Evolutionary conservation across 2,113 vertebrate genomes (phyloP).

Genomic region (Sardina pilchardus): DNA sequence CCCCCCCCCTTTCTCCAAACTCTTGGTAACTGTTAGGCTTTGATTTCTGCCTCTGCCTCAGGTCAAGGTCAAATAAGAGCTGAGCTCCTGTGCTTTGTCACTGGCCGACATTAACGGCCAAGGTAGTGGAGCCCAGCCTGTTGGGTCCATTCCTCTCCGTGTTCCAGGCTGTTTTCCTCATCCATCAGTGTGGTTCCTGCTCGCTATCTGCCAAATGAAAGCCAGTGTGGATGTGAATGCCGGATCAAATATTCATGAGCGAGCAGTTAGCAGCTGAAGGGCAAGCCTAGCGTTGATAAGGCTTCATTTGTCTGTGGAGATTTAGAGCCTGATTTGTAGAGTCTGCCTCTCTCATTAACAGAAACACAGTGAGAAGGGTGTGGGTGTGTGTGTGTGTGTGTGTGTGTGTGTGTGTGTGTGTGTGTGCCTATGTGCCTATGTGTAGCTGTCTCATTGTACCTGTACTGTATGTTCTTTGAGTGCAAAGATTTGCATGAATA

Average conservation of each 20-base stretch:
- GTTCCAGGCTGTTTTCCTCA: neutral
- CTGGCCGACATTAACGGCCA: neutral
- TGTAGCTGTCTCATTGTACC: neutral
- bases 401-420: neutral
- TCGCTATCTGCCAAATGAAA: neutral
- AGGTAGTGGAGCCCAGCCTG: neutral
- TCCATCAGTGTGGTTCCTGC: neutral
- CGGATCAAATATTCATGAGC: conserved; percentile 1
- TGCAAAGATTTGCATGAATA: neutral
- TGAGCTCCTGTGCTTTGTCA: neutral
- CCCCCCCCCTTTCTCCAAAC: neutral
- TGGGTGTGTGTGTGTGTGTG: neutral
- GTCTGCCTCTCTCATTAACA: neutral
- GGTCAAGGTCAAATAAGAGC: neutral
- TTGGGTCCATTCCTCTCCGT: no score
- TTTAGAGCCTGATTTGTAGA: neutral
- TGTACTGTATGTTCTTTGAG: neutral
- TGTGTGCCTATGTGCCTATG: neutral
- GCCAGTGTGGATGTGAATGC: neutral
- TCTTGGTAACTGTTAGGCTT: neutral
- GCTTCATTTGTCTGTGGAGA: neutral
- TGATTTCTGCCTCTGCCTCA: neutral
- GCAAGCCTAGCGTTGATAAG: neutral
- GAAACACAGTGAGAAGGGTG: neutral
- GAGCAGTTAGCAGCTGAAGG: conserved; percentile 12